A percentile compares a stretch with the other conserved stretches of the same genome.
Conservation (phyloP, 2,113 vertebrate genomes). For the Caranx ignobilis region DNA sequence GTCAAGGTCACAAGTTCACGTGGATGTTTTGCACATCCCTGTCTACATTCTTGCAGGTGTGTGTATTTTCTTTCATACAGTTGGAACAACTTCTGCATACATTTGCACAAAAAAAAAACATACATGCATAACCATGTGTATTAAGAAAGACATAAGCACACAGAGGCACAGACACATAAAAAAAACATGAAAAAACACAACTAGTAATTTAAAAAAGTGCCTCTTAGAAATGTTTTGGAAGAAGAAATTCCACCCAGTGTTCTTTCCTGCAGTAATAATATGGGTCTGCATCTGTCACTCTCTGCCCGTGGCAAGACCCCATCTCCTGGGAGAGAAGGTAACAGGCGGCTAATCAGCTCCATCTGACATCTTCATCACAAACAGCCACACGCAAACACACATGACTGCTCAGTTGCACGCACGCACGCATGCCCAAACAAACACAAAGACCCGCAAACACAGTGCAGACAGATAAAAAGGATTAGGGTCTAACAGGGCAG, state of each 20-base stretch:
- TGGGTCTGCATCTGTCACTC: conserved; percentile 62
- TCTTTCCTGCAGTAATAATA: conserved; percentile 55
- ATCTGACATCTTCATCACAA: conserved; percentile 78
- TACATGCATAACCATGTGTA: not conserved
- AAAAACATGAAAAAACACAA: not conserved
- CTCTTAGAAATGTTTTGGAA: not conserved
- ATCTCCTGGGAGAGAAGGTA: conserved; percentile 72
- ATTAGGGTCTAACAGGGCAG: conserved; percentile 69
- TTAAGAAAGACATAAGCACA: not conserved
- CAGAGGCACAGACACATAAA: not conserved
- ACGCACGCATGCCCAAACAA: conserved; percentile 11
- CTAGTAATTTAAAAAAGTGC: not conserved
- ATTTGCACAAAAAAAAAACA: conserved; percentile 19
- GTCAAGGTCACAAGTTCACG: conserved; percentile 75
- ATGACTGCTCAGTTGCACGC: conserved; percentile 1
- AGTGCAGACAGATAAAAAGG: conserved; percentile 68
- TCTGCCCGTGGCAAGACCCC: conserved; percentile 64
- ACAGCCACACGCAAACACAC: conserved; percentile 41
- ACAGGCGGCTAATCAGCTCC: conserved; percentile 78
- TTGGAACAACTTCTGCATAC: not conserved
- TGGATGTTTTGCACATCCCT: conserved; percentile 37
- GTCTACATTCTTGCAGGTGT: conserved; percentile 1
- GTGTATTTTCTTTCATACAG: not conserved
- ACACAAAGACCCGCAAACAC: conserved; percentile 53
- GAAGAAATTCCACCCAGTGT: conserved; percentile 16